Evolutionary conservation across 1,140 invertebrate genomes (phyloP).

Genomic region (Tenebrio molitor): DNA sequence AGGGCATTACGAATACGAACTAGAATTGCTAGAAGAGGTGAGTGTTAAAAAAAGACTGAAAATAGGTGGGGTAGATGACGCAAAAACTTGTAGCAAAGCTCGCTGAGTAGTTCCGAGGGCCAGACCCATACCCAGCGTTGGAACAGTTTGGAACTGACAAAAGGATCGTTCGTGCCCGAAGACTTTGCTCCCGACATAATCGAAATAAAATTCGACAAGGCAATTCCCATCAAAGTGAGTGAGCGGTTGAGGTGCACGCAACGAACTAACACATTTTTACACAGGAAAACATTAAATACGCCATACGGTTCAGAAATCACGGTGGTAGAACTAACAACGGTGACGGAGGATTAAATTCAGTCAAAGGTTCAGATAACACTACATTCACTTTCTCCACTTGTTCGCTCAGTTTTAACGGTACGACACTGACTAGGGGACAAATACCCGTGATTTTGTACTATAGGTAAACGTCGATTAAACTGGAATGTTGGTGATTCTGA

Average conservation of each 20-base stretch:
- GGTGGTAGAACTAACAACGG: slow-evolving; percentile 95
- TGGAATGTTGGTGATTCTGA: background rate
- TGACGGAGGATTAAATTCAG: slow-evolving; percentile 87
- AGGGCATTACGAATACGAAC: slow-evolving; percentile 90
- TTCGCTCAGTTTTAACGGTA: slow-evolving; percentile 94
- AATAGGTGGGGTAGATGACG: slow-evolving; percentile 30
- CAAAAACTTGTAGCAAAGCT: slow-evolving; percentile 57
- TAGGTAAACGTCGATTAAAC: slow-evolving; percentile 65
- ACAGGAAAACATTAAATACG: slow-evolving; percentile 91
- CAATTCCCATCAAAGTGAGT: slow-evolving; percentile 85
- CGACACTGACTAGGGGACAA: slow-evolving; percentile 93
- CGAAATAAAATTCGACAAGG: slow-evolving; percentile 92
- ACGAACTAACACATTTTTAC: slow-evolving; percentile 17
- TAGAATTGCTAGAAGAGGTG: slow-evolving; percentile 90
- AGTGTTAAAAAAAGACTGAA: slow-evolving; percentile 59
- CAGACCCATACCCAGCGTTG: slow-evolving; percentile 77
- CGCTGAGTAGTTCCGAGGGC: slow-evolving; percentile 62
- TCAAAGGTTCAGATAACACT: slow-evolving; percentile 94
- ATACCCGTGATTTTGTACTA: slow-evolving; percentile 96
- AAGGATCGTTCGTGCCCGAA: slow-evolving; percentile 82
- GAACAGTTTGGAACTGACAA: slow-evolving; percentile 80
- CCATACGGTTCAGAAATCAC: slow-evolving; percentile 88
- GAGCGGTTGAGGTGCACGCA: slow-evolving; percentile 13
- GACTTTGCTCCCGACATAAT: slow-evolving; percentile 84
- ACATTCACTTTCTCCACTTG: slow-evolving; percentile 93